A percentile compares a stretch with the other conserved stretches of the same genome.
phyloP scores from a whole-genome alignment of 2,113 vertebrate genomes.

The Cephalopholis sonnerati region DNA sequence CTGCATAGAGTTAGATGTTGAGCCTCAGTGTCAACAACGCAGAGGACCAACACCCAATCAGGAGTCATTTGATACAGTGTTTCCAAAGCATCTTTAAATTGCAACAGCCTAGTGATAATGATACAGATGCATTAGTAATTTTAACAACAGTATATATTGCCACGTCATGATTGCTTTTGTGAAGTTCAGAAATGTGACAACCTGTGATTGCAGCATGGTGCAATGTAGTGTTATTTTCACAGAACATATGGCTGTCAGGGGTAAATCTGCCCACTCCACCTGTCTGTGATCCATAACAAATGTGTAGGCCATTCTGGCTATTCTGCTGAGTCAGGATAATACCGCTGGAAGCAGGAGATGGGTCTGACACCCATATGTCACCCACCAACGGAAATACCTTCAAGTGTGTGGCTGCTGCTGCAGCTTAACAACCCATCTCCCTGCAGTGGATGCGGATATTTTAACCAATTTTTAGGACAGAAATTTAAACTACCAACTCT shows the following conservation, averaged over 20 bases:
- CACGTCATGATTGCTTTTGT: neutral
- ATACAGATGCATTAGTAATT: neutral
- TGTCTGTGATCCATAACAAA: conserved; percentile 65
- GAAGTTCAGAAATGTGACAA: neutral
- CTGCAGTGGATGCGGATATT: conserved; percentile 27
- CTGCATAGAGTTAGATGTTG: too few species aligned
- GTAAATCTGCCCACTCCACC: conserved; percentile 54
- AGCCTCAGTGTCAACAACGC: neutral
- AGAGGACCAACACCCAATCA: neutral
- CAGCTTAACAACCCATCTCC: conserved; percentile 48
- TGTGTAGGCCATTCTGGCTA: conserved; percentile 44
- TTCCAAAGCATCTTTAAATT: neutral
- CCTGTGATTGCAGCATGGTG: conserved; percentile 10
- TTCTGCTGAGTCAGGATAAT: conserved; percentile 62
- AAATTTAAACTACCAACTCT: conserved; percentile 1
- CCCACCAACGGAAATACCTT: conserved; percentile 46
- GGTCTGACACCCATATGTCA: conserved; percentile 69
- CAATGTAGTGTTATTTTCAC: conserved; percentile 9
- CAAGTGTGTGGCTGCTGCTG: conserved; percentile 31
- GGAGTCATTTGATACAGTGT: neutral
- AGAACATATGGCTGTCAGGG: conserved; percentile 47
- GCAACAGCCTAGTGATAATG: neutral
- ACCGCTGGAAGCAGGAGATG: conserved; percentile 51
- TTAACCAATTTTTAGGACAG: conserved; percentile 1
- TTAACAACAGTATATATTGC: neutral